Evolutionary conservation across 2,113 vertebrate species (phyloP).

Genomic region (Coptodon bakossiorum): DNA sequence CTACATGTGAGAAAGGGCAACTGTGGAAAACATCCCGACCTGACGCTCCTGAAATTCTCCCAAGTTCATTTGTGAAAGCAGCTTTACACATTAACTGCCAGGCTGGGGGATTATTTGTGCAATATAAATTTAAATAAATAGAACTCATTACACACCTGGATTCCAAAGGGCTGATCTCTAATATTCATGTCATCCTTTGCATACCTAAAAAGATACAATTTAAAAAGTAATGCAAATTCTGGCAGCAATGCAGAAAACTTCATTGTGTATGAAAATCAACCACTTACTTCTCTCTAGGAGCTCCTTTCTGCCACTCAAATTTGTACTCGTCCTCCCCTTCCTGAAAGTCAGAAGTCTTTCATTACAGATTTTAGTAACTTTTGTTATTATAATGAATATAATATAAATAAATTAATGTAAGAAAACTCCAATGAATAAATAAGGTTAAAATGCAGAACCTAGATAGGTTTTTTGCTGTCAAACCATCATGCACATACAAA

Average conservation of each 20-base stretch:
- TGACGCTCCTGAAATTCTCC: neutral
- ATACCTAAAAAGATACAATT: slow-evolving; percentile 73
- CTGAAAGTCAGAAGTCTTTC: slow-evolving; percentile 51
- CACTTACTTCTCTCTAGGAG: slow-evolving; percentile 94
- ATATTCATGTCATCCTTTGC: slow-evolving; percentile 99
- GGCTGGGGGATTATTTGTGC: neutral
- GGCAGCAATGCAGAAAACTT: neutral
- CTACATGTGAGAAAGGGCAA: neutral
- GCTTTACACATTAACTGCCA: neutral
- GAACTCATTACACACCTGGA: slow-evolving; percentile 79
- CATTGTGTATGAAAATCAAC: neutral
- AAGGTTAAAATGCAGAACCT: neutral
- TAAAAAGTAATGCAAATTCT: neutral
- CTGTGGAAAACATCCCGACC: neutral
- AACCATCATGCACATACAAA: neutral
- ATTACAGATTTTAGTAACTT: neutral
- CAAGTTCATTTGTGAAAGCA: neutral
- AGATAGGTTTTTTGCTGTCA: neutral
- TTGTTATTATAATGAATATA: neutral
- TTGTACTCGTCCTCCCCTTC: slow-evolving; percentile 94
- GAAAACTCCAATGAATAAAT: neutral
- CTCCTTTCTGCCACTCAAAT: slow-evolving; percentile 98
- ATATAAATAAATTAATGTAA: neutral
- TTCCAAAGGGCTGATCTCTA: slow-evolving; percentile 98
- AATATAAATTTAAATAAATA: neutral